phyloP scores from a whole-genome alignment of 2,113 vertebrate species.

The Dipodomys ordii region DNA sequence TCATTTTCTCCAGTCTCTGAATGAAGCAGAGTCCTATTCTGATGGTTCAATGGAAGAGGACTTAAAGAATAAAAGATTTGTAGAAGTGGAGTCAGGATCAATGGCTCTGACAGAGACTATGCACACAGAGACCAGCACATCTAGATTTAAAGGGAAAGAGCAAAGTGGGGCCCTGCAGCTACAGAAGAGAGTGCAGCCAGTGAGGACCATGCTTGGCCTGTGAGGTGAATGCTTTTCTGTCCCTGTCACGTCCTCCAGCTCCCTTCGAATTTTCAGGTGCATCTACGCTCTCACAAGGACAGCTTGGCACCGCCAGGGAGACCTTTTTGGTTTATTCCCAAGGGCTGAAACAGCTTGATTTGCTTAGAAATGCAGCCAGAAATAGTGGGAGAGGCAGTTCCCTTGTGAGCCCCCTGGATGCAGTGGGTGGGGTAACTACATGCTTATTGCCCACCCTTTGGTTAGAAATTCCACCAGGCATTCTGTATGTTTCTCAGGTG shows the following conservation, averaged over 20 bases:
- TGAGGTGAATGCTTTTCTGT: neutral
- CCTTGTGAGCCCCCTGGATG: too few relatives aligned
- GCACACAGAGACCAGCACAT: neutral
- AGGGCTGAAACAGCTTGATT: neutral
- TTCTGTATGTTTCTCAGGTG: neutral
- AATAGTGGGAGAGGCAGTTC: neutral
- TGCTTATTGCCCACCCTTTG: rapidly evolving
- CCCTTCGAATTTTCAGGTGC: neutral
- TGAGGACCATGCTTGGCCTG: neutral
- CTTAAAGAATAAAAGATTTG: slow-evolving; percentile 10
- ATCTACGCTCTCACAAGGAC: neutral
- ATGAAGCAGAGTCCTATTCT: neutral
- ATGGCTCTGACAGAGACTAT: neutral
- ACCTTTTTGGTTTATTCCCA: slow-evolving; percentile 55
- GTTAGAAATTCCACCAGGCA: neutral
- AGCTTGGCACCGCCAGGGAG: neutral
- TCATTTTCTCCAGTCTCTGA: neutral
- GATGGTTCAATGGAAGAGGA: neutral
- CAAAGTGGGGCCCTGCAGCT: neutral
- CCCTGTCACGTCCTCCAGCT: neutral
- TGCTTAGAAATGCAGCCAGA: neutral
- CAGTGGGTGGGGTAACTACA: too few relatives aligned
- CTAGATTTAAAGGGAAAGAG: neutral
- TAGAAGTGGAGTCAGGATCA: neutral
- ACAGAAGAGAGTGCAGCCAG: neutral